Base-by-base conservation (phyloP, 1,140 invertebrate species). In the Zophobas morio region DNA sequence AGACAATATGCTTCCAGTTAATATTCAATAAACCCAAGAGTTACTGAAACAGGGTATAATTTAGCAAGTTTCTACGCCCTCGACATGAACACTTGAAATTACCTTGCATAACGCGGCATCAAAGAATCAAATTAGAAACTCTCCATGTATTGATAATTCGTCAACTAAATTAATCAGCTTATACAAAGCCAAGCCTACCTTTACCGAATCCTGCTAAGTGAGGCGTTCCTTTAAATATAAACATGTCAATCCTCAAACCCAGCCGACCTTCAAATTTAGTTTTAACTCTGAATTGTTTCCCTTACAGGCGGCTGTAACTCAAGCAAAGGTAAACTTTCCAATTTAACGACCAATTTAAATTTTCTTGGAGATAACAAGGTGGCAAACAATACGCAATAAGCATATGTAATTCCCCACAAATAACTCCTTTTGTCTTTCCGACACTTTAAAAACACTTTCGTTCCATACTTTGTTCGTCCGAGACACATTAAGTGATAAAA, bases 101-200 rank as follows among this genome's bases (percentile, higher is more conserved):
- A 32, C 60, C 33, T 5, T 66, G 33, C 32, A n/a, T 60, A 60
- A 20, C 39, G 33, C 35, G 20, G 32, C 37, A 66, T 40, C 42
- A 60, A 60, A 8, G 33, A 5, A 36, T 20, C 39, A 66, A 66
- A 66, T 32, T 32, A 39, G 8, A 63, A 63, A 63, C 8, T n/a
- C 57, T 39, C 37, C 34, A 6, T 60, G 34, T 6, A 6, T 37
- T 34, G 35, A 63, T 39, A 32, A 63, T 42, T 66, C 20, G 37
- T 66, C 60, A 66, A 66, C 33, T 66, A 66, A 66, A 42, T 66
- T 66, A 66, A 66, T 66, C 60, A 1, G 37, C n/a, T 66, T 66
- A 66, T 32, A 66, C 5, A 40, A 6, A 32, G 60, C 4, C 20
- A 20, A 20, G 20, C 20, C 20, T 20, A 20, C 20, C 20, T 20